A percentile compares a stretch with the other conserved stretches of the same genome.
phyloP scores from a whole-genome alignment of 2,113 vertebrate genomes.

The Semnopithecus entellus region DNA sequence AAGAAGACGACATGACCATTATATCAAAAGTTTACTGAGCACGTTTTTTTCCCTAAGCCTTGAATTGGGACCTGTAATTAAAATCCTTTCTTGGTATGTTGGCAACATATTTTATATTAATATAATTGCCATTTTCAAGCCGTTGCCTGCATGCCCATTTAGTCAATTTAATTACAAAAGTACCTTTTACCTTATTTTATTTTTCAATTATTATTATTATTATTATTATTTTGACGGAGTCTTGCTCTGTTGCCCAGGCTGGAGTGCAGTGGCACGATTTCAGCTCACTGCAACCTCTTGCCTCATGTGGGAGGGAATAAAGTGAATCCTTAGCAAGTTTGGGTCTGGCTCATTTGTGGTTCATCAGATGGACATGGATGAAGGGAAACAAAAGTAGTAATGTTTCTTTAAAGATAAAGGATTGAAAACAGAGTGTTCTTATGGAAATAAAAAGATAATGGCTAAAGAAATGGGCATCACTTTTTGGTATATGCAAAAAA shows the following conservation, averaged over 20 bases:
- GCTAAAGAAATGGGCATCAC: background rate
- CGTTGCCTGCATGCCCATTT: background rate
- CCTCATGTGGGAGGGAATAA: background rate
- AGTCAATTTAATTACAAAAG: slow-evolving; percentile 49
- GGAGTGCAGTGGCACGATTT: too few relatives aligned
- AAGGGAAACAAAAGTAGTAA: background rate
- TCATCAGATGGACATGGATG: background rate
- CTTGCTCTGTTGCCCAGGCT: too few relatives aligned
- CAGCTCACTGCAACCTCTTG: too few relatives aligned
- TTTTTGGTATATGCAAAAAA: background rate
- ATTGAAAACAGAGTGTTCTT: background rate
- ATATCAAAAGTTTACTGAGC: slow-evolving; percentile 35
- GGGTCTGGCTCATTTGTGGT: background rate
- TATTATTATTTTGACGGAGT: too few relatives aligned
- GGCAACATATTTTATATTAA: slow-evolving; percentile 34
- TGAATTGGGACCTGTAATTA: background rate
- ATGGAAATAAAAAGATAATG: background rate
- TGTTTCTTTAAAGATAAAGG: background rate
- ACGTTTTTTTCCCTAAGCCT: background rate
- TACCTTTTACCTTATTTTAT: slow-evolving; percentile 42
- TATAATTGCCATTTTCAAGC: slow-evolving; percentile 2
- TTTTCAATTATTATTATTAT: too few relatives aligned
- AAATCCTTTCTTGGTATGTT: slow-evolving; percentile 37
- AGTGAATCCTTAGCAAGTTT: background rate
- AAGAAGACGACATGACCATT: slow-evolving; percentile 38